Evolutionary conservation across 2,888 invertebrate genomes (phyloP), one percentile per base, ranked within the genome.

Genomic region (Ochlodes sylvanus): DNA sequence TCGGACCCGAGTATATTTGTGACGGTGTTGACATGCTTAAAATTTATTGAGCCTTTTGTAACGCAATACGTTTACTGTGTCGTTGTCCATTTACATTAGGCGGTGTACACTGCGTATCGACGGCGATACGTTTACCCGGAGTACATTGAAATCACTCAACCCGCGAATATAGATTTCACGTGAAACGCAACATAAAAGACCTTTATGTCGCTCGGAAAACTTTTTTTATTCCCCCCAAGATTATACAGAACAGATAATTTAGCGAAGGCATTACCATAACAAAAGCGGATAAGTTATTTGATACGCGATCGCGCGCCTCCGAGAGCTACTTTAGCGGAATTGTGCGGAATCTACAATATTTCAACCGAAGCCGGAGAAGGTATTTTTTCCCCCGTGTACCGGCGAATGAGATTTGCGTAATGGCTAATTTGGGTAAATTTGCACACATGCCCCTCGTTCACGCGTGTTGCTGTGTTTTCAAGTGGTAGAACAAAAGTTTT

Each of bases 241-340:
- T 88, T 86, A 84, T 84, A 80, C 82, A 75, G 84, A 78, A 76
- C 80, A 81, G 83, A 87, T 89, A 88, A 90, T 90, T 89, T 85
- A 71, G 79, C 78, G 79, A 76, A 76, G 79, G 78, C 79, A 92
- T 92, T 90, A 89, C 83, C 90, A 90, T 91, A 88, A 90, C 90
- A 90, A 90, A 90, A 87, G 85, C 78, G 82, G 83, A 84, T 82
- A 85, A 87, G 90, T 90, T 89, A 90, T 90, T 88, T 88, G 89
- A 89, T 87, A 86, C 87, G 81, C 81, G 79, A 78, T 75, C 76
- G 60, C 67, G 32, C 47, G 71, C 63, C 65, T 63, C 65, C 68
- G 65, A 71, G 68, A 63, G 73, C 69, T 69, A 71, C 71, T 73
- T 70, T 69, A 34, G 63, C 68, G 70, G 77, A 79, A 81, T 73